Percentiles rank a stretch among this genome's conserved stretches.
Evolutionary conservation across 2,797 vertebrate genomes (phyloP).

Genomic region (Eulemur rubriventer): DNA sequence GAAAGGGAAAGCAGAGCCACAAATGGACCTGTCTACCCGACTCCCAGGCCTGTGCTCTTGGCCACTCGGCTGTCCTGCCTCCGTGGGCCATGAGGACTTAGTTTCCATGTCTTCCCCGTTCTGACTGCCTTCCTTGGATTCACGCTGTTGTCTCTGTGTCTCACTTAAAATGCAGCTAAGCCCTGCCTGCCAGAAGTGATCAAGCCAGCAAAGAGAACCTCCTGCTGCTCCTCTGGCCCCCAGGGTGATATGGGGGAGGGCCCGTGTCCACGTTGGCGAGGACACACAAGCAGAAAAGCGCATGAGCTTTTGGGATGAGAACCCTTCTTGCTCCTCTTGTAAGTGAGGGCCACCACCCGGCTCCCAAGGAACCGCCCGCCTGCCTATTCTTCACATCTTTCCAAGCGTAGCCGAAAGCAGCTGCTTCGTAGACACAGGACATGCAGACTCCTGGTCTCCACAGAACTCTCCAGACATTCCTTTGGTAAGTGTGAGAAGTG

Average conservation of each 20-base stretch:
- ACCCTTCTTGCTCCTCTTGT: background rate
- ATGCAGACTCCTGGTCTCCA: background rate
- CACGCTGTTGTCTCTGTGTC: background rate
- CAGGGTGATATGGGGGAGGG: background rate
- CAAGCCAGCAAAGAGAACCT: background rate
- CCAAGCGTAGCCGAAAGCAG: background rate
- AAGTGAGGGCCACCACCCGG: background rate
- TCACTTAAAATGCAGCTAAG: background rate
- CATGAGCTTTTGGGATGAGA: background rate
- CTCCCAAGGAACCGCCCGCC: background rate
- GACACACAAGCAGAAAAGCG: background rate
- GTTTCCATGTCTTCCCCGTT: background rate
- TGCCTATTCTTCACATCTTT: slow-evolving; percentile 3
- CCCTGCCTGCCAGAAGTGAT: background rate
- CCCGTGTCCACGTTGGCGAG: accelerated
- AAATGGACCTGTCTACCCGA: background rate
- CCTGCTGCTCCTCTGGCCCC: no score
- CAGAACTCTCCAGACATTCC: slow-evolving; percentile 34
- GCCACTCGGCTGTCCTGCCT: background rate
- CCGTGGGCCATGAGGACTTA: background rate
- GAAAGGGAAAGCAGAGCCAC: background rate
- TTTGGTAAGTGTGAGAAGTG: slow-evolving; percentile 35
- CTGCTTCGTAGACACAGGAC: background rate
- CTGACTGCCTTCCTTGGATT: background rate
- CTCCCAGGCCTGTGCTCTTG: background rate